A percentile compares a stretch with the other conserved stretches of the same genome.
Evolutionary conservation across 2,888 invertebrate genomes (phyloP).

Genomic region (Dynastes tityus): DNA sequence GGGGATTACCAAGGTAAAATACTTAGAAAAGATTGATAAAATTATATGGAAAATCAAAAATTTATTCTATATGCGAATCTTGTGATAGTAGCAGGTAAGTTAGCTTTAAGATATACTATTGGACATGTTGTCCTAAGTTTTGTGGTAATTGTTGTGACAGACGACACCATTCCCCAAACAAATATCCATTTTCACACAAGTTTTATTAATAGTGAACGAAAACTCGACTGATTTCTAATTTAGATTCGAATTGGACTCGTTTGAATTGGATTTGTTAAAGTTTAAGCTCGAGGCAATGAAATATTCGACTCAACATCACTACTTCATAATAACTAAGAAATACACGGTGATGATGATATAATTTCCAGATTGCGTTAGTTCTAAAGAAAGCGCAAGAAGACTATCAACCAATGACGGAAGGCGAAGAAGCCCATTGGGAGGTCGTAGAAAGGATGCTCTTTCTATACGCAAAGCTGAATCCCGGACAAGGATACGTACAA

Average conservation of each 20-base stretch:
- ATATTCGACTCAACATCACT: too few relatives aligned
- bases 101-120: not conserved
- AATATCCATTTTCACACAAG: too few relatives aligned
- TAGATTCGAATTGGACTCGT: too few relatives aligned
- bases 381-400: constrained; percentile 85
- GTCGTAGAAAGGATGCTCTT: constrained; percentile 97
- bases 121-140: too few relatives aligned
- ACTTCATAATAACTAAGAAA: too few relatives aligned
- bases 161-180: too few relatives aligned
- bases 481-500: constrained; percentile 96
- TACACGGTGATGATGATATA: not conserved
- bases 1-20: constrained; percentile 87
- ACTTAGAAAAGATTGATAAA: not conserved
- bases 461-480: constrained; percentile 97
- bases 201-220: too few relatives aligned
- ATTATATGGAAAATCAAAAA: constrained; percentile 17
- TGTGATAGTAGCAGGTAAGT: constrained; percentile 59
- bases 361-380: constrained; percentile 77
- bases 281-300: too few relatives aligned
- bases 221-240: too few relatives aligned
- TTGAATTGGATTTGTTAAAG: too few relatives aligned
- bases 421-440: constrained; percentile 98
- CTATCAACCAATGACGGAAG: constrained; percentile 89
- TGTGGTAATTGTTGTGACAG: too few relatives aligned
- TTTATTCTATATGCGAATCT: constrained; percentile 54